These are phyloP conservation scores for Sebastes itinus DNA, from an alignment of 2,797 vertebrate species.

Conservation along the genomic window DNA sequence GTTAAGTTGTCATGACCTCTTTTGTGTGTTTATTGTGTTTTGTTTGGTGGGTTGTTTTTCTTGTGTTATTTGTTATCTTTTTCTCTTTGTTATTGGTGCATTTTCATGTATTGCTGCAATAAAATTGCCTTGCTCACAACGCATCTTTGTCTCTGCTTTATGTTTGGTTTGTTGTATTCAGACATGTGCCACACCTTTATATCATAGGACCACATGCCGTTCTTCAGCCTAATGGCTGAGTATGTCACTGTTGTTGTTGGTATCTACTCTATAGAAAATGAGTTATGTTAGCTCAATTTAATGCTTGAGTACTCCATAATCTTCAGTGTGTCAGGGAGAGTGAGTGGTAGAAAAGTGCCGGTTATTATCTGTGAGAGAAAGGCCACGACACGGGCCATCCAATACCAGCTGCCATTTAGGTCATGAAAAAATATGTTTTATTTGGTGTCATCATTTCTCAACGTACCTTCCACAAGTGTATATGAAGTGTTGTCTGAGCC, in stretches of 20 bases:
- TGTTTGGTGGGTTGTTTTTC: background rate
- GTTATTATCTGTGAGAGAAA: conserved; percentile 15
- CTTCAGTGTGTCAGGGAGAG: conserved; percentile 1
- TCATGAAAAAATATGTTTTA: background rate
- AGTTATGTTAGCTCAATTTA: conserved; percentile 19
- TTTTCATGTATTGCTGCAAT: background rate
- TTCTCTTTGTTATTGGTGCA: background rate
- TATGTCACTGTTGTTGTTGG: background rate
- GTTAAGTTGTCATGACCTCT: background rate
- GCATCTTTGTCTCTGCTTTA: background rate
- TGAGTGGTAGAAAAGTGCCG: conserved; percentile 16
- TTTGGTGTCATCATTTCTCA: background rate
- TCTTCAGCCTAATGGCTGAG: background rate
- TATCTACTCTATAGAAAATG: background rate
- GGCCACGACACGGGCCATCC: background rate
- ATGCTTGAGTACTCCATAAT: conserved; percentile 22
- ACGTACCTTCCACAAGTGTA: background rate
- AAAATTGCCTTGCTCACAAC: background rate
- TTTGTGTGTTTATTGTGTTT: background rate
- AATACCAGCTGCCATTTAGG: background rate
- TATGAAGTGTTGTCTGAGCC: background rate
- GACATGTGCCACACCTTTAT: background rate
- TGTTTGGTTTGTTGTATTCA: background rate
- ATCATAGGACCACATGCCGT: background rate
- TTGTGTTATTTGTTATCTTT: background rate